These are phyloP conservation scores for Drosophila eohydei DNA, from an alignment of 2,888 invertebrate species.

Conservation along the genomic window DNA sequence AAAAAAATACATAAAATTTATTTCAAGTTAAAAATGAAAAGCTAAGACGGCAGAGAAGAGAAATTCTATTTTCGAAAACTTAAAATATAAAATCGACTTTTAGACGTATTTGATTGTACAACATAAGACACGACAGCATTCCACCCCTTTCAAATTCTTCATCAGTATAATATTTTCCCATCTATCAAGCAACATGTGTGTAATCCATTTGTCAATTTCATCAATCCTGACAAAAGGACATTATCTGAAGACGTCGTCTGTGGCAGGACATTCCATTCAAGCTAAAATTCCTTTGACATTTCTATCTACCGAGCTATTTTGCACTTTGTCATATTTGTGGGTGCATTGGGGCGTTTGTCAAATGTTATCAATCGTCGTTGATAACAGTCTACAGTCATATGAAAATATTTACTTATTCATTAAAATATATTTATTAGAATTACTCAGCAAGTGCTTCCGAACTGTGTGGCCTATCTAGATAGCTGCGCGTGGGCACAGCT, in stretches of 20 bases:
- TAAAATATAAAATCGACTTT: slow-evolving; percentile 4
- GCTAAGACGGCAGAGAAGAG: neutral
- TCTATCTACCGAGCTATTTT: neutral
- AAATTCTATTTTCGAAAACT: slow-evolving; percentile 5
- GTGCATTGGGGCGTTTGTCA: neutral
- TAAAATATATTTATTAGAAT: neutral
- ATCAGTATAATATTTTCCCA: neutral
- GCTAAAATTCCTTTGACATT: neutral
- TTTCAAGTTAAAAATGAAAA: neutral
- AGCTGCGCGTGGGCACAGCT: neutral
- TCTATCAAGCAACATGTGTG: neutral
- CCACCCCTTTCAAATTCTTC: neutral
- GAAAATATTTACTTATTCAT: neutral
- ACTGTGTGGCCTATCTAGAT: neutral
- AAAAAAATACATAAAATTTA: neutral
- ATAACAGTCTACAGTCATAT: slow-evolving; percentile 1
- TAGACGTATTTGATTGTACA: neutral
- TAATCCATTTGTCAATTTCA: no score
- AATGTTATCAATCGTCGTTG: neutral
- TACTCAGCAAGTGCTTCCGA: slow-evolving; percentile 1
- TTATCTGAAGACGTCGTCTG: neutral
- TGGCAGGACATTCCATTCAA: neutral
- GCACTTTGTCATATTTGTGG: neutral
- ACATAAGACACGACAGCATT: neutral
- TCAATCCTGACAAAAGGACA: no score